Percentiles rank a stretch among this genome's conserved stretches.
phyloP scores from a whole-genome alignment of 2,888 invertebrate genomes.

The Teleogryllus oceanicus region DNA sequence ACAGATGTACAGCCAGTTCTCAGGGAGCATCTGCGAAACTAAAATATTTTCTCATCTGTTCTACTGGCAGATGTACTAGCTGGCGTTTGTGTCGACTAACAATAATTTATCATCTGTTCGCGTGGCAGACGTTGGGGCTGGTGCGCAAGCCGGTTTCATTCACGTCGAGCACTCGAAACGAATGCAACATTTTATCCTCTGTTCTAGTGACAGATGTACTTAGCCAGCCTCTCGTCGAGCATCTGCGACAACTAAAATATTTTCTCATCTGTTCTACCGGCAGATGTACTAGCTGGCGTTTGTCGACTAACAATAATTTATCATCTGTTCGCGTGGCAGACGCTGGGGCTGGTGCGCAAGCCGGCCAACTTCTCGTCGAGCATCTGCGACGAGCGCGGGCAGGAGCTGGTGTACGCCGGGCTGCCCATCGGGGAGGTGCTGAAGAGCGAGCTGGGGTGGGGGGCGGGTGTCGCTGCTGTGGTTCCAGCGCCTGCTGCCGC shows the following conservation, averaged over 20 bases:
- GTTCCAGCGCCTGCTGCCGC: constrained; percentile 96
- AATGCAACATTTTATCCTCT: too few species aligned
- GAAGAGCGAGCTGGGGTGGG: constrained; percentile 93
- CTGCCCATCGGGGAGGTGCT: constrained; percentile 70
- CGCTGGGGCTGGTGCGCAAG: constrained; percentile 84
- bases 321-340: constrained; percentile 18
- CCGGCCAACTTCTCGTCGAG: constrained; percentile 99
- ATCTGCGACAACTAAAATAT: constrained; percentile 72
- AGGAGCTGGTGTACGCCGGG: constrained; percentile 94
- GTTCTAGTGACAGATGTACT: background rate
- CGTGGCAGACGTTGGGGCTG: too few species aligned
- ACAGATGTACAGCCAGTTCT: too few species aligned
- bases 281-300: too few species aligned
- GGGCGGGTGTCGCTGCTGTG: constrained; percentile 92
- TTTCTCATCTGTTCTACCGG: too few species aligned
- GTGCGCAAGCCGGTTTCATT: too few species aligned
- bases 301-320: too few species aligned
- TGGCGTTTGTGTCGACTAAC: background rate
- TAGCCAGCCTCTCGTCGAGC: constrained; percentile 91
- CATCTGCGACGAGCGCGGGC: constrained; percentile 99
- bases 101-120: background rate
- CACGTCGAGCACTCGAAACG: too few species aligned
- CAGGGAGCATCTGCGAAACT: too few species aligned
- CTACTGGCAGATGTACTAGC: background rate
- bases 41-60: too few species aligned